Base-by-base conservation (phyloP, 2,113 vertebrate species). In the Cheirogaleus medius region DNA sequence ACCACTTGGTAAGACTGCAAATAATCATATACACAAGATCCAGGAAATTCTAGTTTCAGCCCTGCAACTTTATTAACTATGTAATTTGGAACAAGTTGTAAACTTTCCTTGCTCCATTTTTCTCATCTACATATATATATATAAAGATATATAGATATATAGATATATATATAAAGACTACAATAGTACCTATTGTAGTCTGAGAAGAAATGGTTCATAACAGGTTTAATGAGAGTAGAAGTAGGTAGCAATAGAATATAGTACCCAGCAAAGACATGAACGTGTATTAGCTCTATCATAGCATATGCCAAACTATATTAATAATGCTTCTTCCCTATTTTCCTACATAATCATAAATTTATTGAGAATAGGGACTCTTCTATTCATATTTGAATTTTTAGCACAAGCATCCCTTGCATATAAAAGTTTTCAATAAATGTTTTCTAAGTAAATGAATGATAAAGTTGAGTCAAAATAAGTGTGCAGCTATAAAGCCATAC, bases 21-120 rank as follows among this genome's bases (percentile, higher is more conserved):
- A 77, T 87, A 87, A 84, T 10, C 27, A 58, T 29, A 63, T 21
- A 12, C 44, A 2, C 17, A 95, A 8, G 20, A 92, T 58, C 14
- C 44, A 94, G 15, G n/a, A 90, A 89, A 85, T 66, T 95, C 49
- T 92, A 85, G 52, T 60, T 34, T 95, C 42, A 90, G 14, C 18
- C 81, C 44, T 94, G 42, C 7, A 90, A 77, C n/a, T 71, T 37
- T 56, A 81, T 78, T 71, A 90, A 87, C 27, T 39, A n/a, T 74
- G 34, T 95, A 44, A 87, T 9, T 34, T 82, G 92, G 20, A 17
- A 13, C 27, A 95, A 23, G 23, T 1, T 44, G n/a, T 3, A 96
- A 73, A 84, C 4, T 60, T 34, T 68, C 13, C 4, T 64, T 71
- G 60, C 11, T 82, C 80, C 47, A 39, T 86, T 97, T 95, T 84